Conservation (phyloP, 2,888 invertebrate species). For the Entomobrya proxima region DNA sequence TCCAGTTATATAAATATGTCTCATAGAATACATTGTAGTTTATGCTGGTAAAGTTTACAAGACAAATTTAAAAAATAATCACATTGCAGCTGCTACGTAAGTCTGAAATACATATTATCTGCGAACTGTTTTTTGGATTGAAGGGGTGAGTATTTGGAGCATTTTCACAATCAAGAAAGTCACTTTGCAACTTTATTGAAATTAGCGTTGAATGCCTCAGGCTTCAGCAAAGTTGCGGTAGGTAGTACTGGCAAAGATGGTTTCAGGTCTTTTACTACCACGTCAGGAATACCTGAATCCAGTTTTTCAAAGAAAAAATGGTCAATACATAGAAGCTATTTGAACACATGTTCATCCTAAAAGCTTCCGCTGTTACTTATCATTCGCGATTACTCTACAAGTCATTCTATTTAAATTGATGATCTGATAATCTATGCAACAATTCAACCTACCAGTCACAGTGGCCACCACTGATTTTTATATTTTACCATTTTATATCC, state of each 20-base stretch:
- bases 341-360: neutral
- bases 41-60: neutral
- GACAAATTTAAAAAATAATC: neutral
- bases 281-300: neutral
- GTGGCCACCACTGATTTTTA: too few relatives aligned
- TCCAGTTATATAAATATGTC: conserved; percentile 2
- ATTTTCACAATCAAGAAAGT: neutral
- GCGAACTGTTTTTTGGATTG: neutral
- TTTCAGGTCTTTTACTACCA: too few relatives aligned
- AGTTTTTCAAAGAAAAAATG: neutral
- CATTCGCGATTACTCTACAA: neutral
- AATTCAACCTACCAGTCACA: too few relatives aligned
- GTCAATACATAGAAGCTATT: neutral
- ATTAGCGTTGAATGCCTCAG: neutral
- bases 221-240: neutral
- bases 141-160: neutral
- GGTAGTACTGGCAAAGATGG: too few relatives aligned
- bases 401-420: neutral
- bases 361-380: neutral
- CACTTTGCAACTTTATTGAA: conserved; percentile 10
- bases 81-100: neutral
- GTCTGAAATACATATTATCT: too few relatives aligned
- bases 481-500: too few relatives aligned
- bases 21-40: neutral
- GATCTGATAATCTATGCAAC: neutral